Evolutionary conservation across 2,113 vertebrate species (phyloP).

Genomic region (Grammomys dolichurus): DNA sequence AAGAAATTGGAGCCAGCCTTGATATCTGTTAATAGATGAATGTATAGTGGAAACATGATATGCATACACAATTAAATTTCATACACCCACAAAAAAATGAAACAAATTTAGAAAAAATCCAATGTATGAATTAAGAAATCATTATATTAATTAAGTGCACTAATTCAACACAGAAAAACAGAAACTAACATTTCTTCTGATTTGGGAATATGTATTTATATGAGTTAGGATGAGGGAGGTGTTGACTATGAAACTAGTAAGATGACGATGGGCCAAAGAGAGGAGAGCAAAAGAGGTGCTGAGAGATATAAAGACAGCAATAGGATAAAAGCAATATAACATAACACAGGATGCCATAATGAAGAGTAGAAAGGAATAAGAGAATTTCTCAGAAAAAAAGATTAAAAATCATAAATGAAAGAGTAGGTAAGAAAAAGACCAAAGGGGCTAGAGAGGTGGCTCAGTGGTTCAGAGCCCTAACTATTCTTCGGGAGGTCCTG

Average conservation of each 20-base stretch:
- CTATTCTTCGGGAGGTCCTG: no score
- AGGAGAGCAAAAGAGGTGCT: not conserved
- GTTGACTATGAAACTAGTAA: not conserved
- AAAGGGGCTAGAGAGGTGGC: no score
- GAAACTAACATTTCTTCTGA: not conserved
- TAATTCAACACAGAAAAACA: not conserved
- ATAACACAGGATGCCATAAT: not conserved
- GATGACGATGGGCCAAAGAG: not conserved
- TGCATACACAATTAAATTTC: not conserved
- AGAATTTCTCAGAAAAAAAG: not conserved
- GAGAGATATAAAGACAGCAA: not conserved
- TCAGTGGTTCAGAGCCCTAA: no score
- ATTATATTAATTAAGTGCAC: not conserved
- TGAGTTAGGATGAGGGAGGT: not conserved
- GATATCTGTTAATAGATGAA: not conserved
- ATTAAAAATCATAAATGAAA: no score
- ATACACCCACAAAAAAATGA: not conserved
- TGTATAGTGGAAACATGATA: not conserved
- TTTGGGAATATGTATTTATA: not conserved
- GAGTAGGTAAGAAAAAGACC: no score
- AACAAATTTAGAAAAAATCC: not conserved
- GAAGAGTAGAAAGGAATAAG: not conserved
- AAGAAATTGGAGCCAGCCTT: not conserved
- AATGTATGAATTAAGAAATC: not conserved
- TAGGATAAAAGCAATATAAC: not conserved